phyloP scores from a whole-genome alignment of 2,888 invertebrate species.

The Loripinus fragilis region DNA sequence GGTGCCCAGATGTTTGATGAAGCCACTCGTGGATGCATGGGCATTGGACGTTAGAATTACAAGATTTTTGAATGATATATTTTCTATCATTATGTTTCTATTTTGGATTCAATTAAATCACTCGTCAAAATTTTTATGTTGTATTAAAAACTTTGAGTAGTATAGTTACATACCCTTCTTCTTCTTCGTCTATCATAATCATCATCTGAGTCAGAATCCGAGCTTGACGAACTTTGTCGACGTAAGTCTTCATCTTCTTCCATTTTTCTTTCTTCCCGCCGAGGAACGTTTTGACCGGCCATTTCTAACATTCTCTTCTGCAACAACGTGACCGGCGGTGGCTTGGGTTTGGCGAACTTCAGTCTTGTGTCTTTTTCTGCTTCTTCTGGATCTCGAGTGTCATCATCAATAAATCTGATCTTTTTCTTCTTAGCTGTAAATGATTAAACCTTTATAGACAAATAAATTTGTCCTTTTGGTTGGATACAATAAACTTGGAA shows the following conservation, averaged over 20 bases:
- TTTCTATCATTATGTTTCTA: too few relatives aligned
- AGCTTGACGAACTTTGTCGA: not conserved
- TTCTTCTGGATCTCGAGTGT: conserved; percentile 83
- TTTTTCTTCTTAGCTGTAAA: conserved; percentile 76
- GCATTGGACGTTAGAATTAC: too few relatives aligned
- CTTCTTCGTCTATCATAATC: conserved; percentile 45
- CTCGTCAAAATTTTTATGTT: too few relatives aligned
- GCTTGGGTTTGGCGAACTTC: conserved; percentile 55
- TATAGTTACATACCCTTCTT: conserved; percentile 33
- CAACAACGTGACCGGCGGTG: conserved; percentile 84
- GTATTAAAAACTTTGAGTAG: too few relatives aligned
- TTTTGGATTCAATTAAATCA: too few relatives aligned
- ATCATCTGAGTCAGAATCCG: conserved; percentile 55
- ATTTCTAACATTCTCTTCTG: conserved; percentile 94
- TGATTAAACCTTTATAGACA: too few relatives aligned
- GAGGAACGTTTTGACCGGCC: conserved; percentile 94
- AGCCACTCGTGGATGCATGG: too few relatives aligned
- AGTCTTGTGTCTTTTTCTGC: conserved; percentile 79
- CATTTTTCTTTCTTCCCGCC: conserved; percentile 46
- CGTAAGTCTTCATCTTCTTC: conserved; percentile 54
- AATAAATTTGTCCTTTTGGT: too few relatives aligned
- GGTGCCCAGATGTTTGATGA: too few relatives aligned
- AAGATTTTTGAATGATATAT: too few relatives aligned
- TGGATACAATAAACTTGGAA: too few relatives aligned
- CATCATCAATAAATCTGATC: conserved; percentile 87